Evolutionary conservation across 2,888 invertebrate species (phyloP).

Genomic region (Latrodectus hesperus): DNA sequence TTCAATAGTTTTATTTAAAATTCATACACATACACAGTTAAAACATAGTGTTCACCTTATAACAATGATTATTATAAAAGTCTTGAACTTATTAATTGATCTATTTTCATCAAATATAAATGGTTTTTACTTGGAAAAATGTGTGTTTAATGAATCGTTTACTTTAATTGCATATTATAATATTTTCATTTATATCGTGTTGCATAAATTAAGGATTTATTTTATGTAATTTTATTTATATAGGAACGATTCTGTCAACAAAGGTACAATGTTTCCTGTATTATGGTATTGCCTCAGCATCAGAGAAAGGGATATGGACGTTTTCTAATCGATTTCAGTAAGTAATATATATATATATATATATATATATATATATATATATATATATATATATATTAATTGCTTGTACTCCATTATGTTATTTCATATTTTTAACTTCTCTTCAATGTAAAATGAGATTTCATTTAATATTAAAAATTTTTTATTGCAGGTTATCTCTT

Average conservation of each 20-base stretch:
- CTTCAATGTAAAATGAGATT: neutral
- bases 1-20: too few species aligned
- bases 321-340: constrained; percentile 98
- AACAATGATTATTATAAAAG: neutral
- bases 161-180: too few species aligned
- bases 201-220: neutral
- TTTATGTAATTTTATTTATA: constrained; percentile 1
- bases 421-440: neutral
- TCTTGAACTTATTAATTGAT: neutral
- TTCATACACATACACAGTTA: too few species aligned
- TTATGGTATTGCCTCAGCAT: constrained; percentile 99
- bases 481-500: constrained; percentile 69
- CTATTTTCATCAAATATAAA: neutral
- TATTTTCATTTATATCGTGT: neutral
- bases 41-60: too few species aligned
- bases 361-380: neutral
- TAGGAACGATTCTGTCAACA: constrained; percentile 97
- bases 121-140: neutral
- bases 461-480: neutral
- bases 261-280: constrained; percentile 99
- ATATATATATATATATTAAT: neutral
- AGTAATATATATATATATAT: constrained; percentile 13
- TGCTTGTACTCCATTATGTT: neutral
- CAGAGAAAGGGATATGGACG: constrained; percentile 97
- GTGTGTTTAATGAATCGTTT: too few species aligned